phyloP scores from a whole-genome alignment of 2,113 vertebrate genomes.

The Ia io region DNA sequence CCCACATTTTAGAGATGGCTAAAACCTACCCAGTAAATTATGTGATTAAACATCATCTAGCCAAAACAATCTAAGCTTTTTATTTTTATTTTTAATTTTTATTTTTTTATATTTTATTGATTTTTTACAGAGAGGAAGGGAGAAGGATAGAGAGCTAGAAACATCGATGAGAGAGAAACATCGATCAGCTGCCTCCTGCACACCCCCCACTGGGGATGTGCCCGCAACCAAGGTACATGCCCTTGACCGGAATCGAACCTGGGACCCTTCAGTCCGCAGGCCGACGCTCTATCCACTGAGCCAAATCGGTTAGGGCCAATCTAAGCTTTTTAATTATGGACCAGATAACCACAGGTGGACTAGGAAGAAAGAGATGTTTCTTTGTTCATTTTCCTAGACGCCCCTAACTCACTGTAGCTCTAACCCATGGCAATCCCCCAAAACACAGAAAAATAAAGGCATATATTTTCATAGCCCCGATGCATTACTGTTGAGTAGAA shows the following conservation, averaged over 20 bases:
- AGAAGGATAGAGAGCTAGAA: too few relatives aligned
- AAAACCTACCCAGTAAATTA: neutral
- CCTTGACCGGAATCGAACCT: too few relatives aligned
- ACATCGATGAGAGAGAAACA: too few relatives aligned
- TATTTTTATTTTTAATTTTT: too few relatives aligned
- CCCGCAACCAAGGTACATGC: too few relatives aligned
- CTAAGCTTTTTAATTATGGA: neutral
- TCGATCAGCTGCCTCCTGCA: too few relatives aligned
- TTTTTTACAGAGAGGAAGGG: too few relatives aligned
- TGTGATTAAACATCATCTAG: neutral
- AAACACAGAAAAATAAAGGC: neutral
- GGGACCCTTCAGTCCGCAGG: too few relatives aligned
- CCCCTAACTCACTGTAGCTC: neutral
- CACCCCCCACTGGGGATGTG: too few relatives aligned
- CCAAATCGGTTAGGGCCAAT: too few relatives aligned
- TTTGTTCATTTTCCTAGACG: neutral
- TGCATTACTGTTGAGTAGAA: neutral
- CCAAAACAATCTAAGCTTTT: neutral
- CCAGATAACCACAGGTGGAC: neutral
- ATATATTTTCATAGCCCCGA: neutral
- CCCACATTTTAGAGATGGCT: neutral
- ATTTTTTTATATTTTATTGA: too few relatives aligned
- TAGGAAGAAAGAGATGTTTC: neutral
- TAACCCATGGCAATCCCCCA: neutral
- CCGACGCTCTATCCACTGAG: too few relatives aligned